Evolutionary conservation across 1,140 invertebrate species (phyloP).

Genomic region (Rhagoletis zephyria): DNA sequence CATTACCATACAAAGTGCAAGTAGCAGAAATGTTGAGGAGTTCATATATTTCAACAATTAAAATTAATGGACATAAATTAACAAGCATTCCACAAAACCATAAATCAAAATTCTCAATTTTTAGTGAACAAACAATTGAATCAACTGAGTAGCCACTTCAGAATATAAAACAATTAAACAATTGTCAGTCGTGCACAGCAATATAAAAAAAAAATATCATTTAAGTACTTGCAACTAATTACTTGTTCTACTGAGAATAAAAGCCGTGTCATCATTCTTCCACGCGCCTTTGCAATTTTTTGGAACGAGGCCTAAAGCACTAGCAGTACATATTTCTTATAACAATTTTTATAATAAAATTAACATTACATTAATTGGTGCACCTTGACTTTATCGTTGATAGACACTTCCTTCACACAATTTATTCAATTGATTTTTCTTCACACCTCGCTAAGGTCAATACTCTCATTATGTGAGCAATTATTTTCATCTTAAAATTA

Average conservation of each 20-base stretch:
- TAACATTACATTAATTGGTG: too few relatives aligned
- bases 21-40: not conserved
- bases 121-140: conserved; percentile 2
- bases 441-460: not conserved
- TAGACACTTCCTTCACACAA: not conserved
- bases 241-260: not conserved
- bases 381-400: not conserved
- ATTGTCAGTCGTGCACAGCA: not conserved
- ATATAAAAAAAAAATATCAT: not conserved
- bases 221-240: not conserved
- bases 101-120: not conserved
- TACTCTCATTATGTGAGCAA: not conserved
- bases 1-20: not conserved
- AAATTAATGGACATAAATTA: not conserved
- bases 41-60: not conserved
- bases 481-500: not conserved
- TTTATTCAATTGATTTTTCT: not conserved
- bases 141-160: not conserved
- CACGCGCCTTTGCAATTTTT: too few relatives aligned
- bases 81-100: not conserved
- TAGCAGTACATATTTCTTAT: not conserved
- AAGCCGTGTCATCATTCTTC: too few relatives aligned
- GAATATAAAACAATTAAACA: not conserved
- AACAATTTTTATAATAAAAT: not conserved
- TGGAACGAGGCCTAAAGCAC: too few relatives aligned